phyloP scores from a whole-genome alignment of 2,113 vertebrate genomes.

The Tachysurus vachellii region DNA sequence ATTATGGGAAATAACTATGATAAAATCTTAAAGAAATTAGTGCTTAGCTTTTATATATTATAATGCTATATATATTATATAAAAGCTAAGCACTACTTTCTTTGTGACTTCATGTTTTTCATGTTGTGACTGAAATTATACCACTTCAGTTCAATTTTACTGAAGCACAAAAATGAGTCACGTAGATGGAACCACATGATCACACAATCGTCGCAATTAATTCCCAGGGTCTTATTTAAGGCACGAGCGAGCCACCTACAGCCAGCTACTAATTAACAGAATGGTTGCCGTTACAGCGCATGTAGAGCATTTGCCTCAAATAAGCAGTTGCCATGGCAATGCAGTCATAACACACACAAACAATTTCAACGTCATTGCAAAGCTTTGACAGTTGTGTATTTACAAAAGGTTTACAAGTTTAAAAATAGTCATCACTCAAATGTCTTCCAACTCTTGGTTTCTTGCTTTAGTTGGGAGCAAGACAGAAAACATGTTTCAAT shows the following conservation, averaged over 20 bases:
- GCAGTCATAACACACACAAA: constrained; percentile 11
- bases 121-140: not conserved
- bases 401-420: constrained; percentile 15
- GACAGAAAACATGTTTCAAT: not conserved
- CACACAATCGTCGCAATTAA: constrained; percentile 6
- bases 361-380: not conserved
- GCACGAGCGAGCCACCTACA: constrained; percentile 2
- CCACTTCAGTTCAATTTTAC: not conserved
- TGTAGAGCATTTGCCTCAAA: constrained; percentile 3
- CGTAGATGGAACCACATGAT: not conserved
- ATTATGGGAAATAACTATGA: too few species aligned
- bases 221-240: constrained; percentile 15
- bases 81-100: not conserved
- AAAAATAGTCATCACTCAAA: constrained; percentile 30
- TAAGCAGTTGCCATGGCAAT: constrained; percentile 40
- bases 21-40: too few species aligned
- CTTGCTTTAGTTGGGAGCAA: constrained; percentile 16
- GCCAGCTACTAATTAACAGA: constrained; percentile 7
- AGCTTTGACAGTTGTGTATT: constrained; percentile 46
- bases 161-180: not conserved
- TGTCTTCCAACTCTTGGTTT: constrained; percentile 19
- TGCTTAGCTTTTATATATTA: too few species aligned
- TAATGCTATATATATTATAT: too few species aligned
- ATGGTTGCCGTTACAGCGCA: not conserved
- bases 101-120: not conserved